Evolutionary conservation across 2,888 invertebrate genomes (phyloP).

Genomic region (Ditula angustiorana): DNA sequence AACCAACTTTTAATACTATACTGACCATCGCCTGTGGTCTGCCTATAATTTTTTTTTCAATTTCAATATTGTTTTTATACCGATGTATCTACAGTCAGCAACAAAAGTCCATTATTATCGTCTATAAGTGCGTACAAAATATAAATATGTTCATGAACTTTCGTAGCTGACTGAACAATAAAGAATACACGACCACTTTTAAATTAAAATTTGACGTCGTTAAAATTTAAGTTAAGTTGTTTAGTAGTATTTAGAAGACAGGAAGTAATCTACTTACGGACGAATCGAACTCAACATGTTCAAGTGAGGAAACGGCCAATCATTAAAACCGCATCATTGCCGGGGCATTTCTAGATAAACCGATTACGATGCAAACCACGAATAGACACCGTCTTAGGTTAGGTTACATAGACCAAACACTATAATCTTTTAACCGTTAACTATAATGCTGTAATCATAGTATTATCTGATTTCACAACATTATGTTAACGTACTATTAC

Average conservation of each 20-base stretch:
- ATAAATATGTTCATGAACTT: no score
- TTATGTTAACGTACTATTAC: conserved; percentile 7
- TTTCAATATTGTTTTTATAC: no score
- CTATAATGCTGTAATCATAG: neutral
- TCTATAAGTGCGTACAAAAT: no score
- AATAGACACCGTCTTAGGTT: conserved; percentile 9
- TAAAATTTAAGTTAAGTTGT: conserved; percentile 15
- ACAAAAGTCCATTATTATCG: no score
- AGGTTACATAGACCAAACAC: conserved; percentile 13
- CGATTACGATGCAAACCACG: conserved; percentile 56
- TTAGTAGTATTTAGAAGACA: conserved; percentile 26
- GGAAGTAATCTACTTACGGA: conserved; percentile 1
- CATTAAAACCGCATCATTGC: conserved; percentile 51
- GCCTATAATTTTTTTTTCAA: no score
- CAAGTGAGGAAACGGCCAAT: conserved; percentile 63
- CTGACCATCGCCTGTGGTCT: no score
- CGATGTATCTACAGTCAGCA: no score
- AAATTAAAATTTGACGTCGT: conserved; percentile 6
- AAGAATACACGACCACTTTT: neutral
- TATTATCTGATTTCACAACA: conserved; percentile 21
- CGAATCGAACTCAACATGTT: conserved; percentile 38
- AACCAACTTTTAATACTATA: no score
- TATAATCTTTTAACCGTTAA: conserved; percentile 4
- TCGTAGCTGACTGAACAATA: no score
- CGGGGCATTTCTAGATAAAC: conserved; percentile 55